Conservation (phyloP, 35 echinoderm and acorn worm species). For the Patiria miniata region DNA sequence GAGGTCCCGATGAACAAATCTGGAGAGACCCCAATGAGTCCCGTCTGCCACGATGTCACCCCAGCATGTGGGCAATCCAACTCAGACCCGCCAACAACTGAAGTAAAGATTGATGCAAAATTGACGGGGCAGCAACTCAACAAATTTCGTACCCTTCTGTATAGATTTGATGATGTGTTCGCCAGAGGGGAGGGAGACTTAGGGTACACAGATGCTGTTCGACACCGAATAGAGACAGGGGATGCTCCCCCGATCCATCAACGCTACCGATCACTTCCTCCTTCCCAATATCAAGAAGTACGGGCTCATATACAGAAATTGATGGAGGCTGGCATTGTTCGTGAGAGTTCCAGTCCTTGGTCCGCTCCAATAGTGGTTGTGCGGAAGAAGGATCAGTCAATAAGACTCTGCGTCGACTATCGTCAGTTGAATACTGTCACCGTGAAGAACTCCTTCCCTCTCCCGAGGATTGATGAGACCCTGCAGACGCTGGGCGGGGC, state of each 20-base stretch:
- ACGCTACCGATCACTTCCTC: constrained; percentile 43
- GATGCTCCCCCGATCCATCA: constrained; percentile 26
- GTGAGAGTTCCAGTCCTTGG: constrained; percentile 42
- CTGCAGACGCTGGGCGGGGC: too few relatives aligned
- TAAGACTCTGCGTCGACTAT: constrained; percentile 50
- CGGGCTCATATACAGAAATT: constrained; percentile 55
- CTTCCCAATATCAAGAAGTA: constrained; percentile 45
- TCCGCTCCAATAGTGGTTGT: constrained; percentile 57
- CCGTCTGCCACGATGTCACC: too few relatives aligned
- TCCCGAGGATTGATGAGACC: too few relatives aligned
- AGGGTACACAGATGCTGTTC: neutral
- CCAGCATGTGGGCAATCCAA: too few relatives aligned
- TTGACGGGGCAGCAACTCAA: too few relatives aligned
- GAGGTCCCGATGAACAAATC: too few relatives aligned
- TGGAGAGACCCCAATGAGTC: too few relatives aligned
- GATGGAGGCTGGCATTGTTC: constrained; percentile 46
- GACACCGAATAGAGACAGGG: constrained; percentile 17
- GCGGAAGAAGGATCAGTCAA: constrained; percentile 45
- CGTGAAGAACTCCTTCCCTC: too few relatives aligned
- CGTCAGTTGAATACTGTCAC: too few relatives aligned
- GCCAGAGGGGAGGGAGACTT: neutral
- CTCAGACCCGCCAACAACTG: too few relatives aligned
- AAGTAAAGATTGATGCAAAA: neutral
- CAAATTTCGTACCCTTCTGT: too few relatives aligned
- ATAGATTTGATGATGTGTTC: neutral